phyloP scores from a whole-genome alignment of 1,140 invertebrate species.

The Bombus balteatus region DNA sequence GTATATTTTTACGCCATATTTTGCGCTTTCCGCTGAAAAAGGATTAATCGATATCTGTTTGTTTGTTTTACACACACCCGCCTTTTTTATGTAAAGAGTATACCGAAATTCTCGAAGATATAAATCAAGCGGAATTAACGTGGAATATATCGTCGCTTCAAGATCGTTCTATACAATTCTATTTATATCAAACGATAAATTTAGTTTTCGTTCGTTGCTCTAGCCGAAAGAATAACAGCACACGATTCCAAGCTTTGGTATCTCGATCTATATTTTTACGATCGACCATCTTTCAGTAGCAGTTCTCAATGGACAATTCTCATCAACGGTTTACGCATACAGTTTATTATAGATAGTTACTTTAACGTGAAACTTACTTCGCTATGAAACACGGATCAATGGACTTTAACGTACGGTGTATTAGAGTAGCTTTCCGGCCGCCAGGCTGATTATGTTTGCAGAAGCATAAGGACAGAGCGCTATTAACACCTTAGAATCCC shows the following conservation, averaged over 20 bases:
- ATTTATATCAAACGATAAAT: background rate
- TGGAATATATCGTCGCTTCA: no score
- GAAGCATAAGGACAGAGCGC: constrained; percentile 35
- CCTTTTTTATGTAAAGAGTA: background rate
- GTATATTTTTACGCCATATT: background rate
- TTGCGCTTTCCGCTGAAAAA: background rate
- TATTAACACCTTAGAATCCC: constrained; percentile 50
- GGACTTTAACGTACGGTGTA: background rate
- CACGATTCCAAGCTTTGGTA: background rate
- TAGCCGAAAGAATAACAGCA: background rate
- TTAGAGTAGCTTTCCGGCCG: background rate
- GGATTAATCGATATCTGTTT: background rate
- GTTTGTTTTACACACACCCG: background rate
- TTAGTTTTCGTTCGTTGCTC: background rate
- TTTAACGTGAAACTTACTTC: no score
- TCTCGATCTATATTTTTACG: background rate
- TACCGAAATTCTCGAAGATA: background rate
- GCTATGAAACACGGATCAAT: background rate
- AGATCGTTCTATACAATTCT: background rate
- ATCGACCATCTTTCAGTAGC: background rate
- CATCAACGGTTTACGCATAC: background rate
- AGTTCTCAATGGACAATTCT: no score
- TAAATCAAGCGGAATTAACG: background rate
- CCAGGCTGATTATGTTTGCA: constrained; percentile 50
- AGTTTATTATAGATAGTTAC: background rate